A percentile compares a stretch with the other conserved stretches of the same genome.
Evolutionary conservation across 2,113 vertebrate species (phyloP).

Genomic region (Dasyurus viverrinus): DNA sequence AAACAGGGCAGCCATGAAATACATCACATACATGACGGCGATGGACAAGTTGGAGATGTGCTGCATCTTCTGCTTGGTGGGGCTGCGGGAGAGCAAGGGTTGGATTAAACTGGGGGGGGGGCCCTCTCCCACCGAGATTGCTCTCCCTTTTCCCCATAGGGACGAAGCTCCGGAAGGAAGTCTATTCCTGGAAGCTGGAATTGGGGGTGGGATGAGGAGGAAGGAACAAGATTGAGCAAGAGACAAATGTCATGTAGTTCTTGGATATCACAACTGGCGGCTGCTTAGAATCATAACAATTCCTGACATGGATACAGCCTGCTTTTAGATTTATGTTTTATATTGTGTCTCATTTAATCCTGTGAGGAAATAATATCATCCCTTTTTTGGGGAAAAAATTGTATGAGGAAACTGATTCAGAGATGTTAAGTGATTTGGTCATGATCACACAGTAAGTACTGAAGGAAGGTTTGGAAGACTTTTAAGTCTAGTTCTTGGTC

Average conservation of each 20-base stretch:
- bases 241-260: background rate
- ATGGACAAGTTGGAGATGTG: constrained; percentile 97
- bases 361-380: background rate
- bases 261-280: background rate
- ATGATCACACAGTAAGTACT: background rate
- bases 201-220: background rate
- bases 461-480: background rate
- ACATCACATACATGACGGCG: constrained; percentile 96
- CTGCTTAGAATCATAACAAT: background rate
- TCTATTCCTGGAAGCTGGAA: background rate
- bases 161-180: background rate
- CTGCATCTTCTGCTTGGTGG: constrained; percentile 95
- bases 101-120: background rate
- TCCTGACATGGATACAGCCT: background rate
- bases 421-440: background rate
- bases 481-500: background rate
- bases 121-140: background rate
- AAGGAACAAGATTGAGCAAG: background rate
- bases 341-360: background rate
- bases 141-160: background rate
- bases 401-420: background rate
- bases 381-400: background rate
- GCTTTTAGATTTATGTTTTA: background rate
- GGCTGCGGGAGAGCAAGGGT: constrained; percentile 81
- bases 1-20: constrained; percentile 97